Evolutionary conservation across 2,797 vertebrate species (phyloP).

Genomic region (Sarcophilus harrisii): DNA sequence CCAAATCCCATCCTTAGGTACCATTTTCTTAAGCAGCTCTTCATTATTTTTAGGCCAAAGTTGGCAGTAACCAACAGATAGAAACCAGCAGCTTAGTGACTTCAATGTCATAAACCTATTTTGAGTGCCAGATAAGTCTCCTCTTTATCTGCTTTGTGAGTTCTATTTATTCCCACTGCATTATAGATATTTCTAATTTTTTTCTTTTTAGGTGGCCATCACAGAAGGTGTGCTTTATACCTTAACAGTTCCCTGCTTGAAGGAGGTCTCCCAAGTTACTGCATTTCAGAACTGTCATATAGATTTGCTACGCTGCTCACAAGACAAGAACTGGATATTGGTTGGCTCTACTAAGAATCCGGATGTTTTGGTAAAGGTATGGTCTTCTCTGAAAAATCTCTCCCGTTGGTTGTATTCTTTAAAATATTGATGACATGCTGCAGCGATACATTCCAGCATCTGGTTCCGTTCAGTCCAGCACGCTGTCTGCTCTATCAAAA

Average conservation of each 20-base stretch:
- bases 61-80: not conserved
- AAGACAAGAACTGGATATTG: slow-evolving; percentile 84
- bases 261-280: slow-evolving; percentile 72
- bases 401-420: not conserved
- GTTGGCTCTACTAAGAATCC: slow-evolving; percentile 77
- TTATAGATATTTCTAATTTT: not conserved
- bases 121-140: not conserved
- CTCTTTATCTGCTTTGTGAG: not conserved
- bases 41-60: not conserved
- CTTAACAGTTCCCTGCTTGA: slow-evolving; percentile 79
- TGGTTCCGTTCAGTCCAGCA: not conserved
- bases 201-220: slow-evolving; percentile 81
- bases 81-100: not conserved
- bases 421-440: not conserved
- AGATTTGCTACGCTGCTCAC: slow-evolving; percentile 84
- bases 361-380: slow-evolving; percentile 84
- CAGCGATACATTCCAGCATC: not conserved
- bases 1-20: not conserved
- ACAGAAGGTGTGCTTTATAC: slow-evolving; percentile 79
- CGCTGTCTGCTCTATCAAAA: not conserved
- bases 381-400: not conserved
- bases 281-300: slow-evolving; percentile 81
- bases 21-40: not conserved
- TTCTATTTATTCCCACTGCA: not conserved
- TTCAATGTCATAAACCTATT: not conserved